These are phyloP conservation scores for Gadopsis bispinosus DNA, from an alignment of 2,797 vertebrate genomes.

Conservation along the genomic window DNA sequence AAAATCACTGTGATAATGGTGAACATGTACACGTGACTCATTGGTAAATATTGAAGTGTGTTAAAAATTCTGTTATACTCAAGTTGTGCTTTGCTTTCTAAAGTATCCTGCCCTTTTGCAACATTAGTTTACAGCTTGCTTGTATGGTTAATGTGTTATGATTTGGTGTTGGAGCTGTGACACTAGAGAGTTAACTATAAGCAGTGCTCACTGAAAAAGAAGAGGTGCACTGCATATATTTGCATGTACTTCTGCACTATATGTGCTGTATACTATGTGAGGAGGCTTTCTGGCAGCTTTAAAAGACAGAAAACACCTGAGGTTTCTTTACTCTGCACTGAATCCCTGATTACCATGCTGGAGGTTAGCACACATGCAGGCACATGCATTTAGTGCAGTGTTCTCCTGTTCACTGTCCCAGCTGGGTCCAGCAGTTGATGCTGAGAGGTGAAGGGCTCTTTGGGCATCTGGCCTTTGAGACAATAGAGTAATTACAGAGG, in stretches of 20 bases:
- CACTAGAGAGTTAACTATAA: neutral
- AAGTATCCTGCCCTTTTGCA: neutral
- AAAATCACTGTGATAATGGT: neutral
- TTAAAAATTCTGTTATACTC: neutral
- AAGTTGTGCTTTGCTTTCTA: no score
- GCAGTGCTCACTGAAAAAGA: neutral
- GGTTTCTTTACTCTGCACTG: neutral
- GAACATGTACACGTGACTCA: neutral
- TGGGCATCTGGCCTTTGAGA: constrained; percentile 75
- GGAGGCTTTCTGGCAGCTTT: neutral
- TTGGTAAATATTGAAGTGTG: no score
- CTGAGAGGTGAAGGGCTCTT: constrained; percentile 56
- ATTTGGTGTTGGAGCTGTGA: neutral
- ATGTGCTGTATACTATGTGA: neutral
- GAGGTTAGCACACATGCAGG: constrained; percentile 25
- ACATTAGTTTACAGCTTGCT: neutral
- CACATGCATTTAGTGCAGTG: constrained; percentile 54
- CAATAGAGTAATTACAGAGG: constrained; percentile 80
- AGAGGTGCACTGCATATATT: neutral
- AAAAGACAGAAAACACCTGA: neutral
- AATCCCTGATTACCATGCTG: constrained; percentile 7
- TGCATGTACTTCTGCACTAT: neutral
- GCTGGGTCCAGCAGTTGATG: constrained; percentile 66
- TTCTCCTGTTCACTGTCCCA: constrained; percentile 64
- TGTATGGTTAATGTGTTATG: neutral